These are phyloP conservation scores for Atta texana DNA, from an alignment of 1,140 invertebrate genomes.

Conservation along the genomic window DNA sequence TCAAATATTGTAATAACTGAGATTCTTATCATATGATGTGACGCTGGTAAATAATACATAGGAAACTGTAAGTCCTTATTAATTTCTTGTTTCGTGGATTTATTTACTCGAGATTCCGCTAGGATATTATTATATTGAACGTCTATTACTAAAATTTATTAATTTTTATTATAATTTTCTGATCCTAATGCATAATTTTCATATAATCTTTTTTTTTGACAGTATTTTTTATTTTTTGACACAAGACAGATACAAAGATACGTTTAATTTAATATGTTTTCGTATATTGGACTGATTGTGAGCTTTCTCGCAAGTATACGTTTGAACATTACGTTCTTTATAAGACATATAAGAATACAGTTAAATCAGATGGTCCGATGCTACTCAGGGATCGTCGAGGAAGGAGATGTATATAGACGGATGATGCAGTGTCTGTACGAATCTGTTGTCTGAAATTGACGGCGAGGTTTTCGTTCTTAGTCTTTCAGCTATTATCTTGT, in stretches of 20 bases:
- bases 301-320: conserved; percentile 64
- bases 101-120: not conserved
- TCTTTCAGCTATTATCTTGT: not conserved
- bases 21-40: not conserved
- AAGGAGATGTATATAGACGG: not conserved
- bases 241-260: not conserved
- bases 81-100: not conserved
- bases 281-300: not conserved
- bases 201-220: not conserved
- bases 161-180: conserved; percentile 9
- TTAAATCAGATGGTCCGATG: conserved; percentile 62
- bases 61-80: not conserved
- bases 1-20: not conserved
- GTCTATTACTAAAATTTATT: too few relatives aligned
- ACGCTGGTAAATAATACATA: not conserved
- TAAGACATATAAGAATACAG: conserved; percentile 17
- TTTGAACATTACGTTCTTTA: conserved; percentile 36
- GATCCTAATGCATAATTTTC: not conserved
- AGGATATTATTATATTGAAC: conserved; percentile 4
- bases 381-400: conserved; percentile 69
- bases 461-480: not conserved
- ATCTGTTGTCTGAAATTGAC: not conserved
- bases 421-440: too few relatives aligned
- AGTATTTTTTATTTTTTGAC: not conserved
- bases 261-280: not conserved